Conservation (phyloP, 2,797 vertebrate genomes). For the Acanthurus tractus region DNA sequence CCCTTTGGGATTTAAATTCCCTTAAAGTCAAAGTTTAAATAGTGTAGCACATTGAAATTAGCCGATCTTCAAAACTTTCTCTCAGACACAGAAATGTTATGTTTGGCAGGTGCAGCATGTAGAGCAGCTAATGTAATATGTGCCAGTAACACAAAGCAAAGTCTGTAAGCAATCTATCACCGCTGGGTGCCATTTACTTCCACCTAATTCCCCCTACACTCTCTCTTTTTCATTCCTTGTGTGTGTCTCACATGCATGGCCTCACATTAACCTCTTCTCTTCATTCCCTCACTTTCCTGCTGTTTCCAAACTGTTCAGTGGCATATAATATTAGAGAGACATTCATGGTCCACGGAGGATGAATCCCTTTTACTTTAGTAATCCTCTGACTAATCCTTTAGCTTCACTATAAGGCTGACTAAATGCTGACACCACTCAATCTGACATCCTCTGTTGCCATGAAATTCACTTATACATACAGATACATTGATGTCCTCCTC, state of each 20-base stretch:
- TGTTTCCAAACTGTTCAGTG: background rate
- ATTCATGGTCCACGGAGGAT: background rate
- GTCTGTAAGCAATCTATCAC: slow-evolving; percentile 39
- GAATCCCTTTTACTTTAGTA: background rate
- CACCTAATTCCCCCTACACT: slow-evolving; percentile 35
- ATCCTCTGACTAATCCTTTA: background rate
- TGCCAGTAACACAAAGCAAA: slow-evolving; percentile 24
- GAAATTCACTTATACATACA: too few species aligned
- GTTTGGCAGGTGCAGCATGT: slow-evolving; percentile 32
- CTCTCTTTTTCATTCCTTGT: slow-evolving; percentile 4
- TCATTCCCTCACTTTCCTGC: slow-evolving; percentile 18
- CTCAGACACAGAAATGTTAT: slow-evolving; percentile 5
- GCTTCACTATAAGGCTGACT: background rate
- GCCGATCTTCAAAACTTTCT: slow-evolving; percentile 1
- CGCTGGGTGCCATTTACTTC: slow-evolving; percentile 20
- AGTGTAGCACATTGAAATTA: slow-evolving; percentile 4
- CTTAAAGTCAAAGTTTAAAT: background rate
- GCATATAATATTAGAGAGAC: background rate
- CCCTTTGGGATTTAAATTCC: slow-evolving; percentile 20
- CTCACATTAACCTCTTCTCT: slow-evolving; percentile 16
- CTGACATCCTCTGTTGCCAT: too few species aligned
- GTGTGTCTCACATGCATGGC: slow-evolving; percentile 15
- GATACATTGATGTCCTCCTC: too few species aligned
- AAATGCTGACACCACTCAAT: too few species aligned
- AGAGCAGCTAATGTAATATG: slow-evolving; percentile 27